Evolutionary conservation across 30 jellyfish, hydroid and myxozoan species (phyloP), one percentile per base, ranked within the genome.

Genomic region (Aurelia aurita complex sp. Pacific): DNA sequence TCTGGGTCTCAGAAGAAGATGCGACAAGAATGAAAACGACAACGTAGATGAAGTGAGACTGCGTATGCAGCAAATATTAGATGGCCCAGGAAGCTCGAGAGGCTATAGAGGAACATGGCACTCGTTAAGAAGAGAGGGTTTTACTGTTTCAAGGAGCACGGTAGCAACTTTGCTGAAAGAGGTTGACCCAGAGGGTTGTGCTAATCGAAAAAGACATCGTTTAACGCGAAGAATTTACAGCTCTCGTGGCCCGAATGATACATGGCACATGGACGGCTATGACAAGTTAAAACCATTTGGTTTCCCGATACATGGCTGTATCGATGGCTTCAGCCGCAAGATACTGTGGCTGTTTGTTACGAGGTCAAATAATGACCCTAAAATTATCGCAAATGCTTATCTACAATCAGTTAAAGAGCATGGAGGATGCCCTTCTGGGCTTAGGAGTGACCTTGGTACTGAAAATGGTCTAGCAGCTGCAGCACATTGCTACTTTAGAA

Each of bases 391-490:
- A 65, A 65, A 11, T 36, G 33, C 33, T 14, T 65, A 65, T 23
- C 14, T 65, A 43, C 51, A 65, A 13, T 7, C 76, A n/a, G 40
- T 65, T 13, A 16, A 65, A 43, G 17, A 23, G 17, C 40, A n/a
- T 13, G 40, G 40, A 13, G 76, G 76, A 13, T 65, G 76, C 40
- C 76, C 76, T 13, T 16, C 38, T 65, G 38, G 38, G 14, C 40
- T 65, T 13, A 65, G 33, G 14, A 65, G 40, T 12, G 40, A 65
- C 38, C 76, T 65, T 5, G 76, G 76, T 11, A 65, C 76, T 12
- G 94, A 85, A 76, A 73, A 85, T 46, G 94, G 94, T 55, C 38
- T 85, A 40, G 85, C 68, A 50, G 91, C 91, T 70, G 73, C 87
- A 14, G 76, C 81, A 19, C 81, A 87, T 72, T 51, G 96, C 87